Evolutionary conservation across 2,113 vertebrate species (phyloP), one percentile per base, ranked within the genome.

Genomic region (Dicrurus megarhynchus): DNA sequence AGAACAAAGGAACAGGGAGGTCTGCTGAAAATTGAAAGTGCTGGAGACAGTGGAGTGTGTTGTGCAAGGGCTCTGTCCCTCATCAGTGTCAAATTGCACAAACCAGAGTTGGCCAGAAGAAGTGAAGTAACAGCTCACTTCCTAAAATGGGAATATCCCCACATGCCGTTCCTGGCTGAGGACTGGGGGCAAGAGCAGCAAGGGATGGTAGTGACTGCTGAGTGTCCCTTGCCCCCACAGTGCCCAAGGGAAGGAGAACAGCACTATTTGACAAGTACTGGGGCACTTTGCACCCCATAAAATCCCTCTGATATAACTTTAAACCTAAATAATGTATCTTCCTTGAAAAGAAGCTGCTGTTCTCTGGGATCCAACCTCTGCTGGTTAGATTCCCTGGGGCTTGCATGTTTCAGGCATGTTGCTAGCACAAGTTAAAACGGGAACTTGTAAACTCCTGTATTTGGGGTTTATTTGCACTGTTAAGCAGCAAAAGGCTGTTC

Each of bases 121-220:
- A 73, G 14, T 23, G 44, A 55, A 75, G 22, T 55, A 71, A 41
- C 49, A 67, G 26, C 44, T 87, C 30, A 2, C 50, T 88, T 93
- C 89, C 91, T 93, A 80, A 93, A 75, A 88, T 74, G 76, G 92
- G 82, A 96, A 83, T 75, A 82, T 78, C 49, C 63, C 67, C 42
- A 9, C 13, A 57, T 49, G n/a, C 39, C 79, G 7, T 24, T 90
- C 55, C 80, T 94, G 91, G 79, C 82, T 14, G 6, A 56, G 59
- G 57, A 7, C 22, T 69, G 3, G 47, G 71, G 71, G 18, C 37
- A 70, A 70, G 44, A 91, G 79, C 79, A 87, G 75, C 37, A 28
- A 78, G 39, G 4, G 61, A 53, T 6, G 12, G 86, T n/a, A 42
- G 71, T 56, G 56, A 32, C 47, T 69, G 65, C 84, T 35, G 23